Evolutionary conservation across 1,140 invertebrate genomes (phyloP).

Genomic region (Drosophila subpulchrella): DNA sequence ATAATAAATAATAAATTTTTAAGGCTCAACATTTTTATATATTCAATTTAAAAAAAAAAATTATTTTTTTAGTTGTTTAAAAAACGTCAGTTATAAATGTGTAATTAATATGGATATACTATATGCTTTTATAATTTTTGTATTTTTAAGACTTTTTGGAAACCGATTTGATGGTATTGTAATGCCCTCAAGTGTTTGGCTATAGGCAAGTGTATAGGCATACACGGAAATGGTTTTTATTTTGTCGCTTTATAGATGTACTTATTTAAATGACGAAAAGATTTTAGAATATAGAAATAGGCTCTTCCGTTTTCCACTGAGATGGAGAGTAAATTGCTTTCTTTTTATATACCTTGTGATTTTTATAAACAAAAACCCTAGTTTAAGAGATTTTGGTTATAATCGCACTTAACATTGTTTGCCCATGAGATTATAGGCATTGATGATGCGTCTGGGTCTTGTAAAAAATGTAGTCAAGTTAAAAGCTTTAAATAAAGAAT

Average conservation of each 20-base stretch:
- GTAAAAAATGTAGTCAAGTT: background rate
- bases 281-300: background rate
- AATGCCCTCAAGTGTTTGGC: conserved; percentile 5
- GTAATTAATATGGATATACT: no score
- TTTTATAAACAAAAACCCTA: no score
- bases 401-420: background rate
- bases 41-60: no score
- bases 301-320: background rate
- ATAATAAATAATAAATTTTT: no score
- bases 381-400: background rate
- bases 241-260: background rate
- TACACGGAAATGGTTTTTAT: background rate
- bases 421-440: background rate
- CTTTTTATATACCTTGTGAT: background rate
- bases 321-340: background rate
- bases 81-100: no score
- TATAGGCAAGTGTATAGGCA: conserved; percentile 2
- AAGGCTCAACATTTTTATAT: no score
- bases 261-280: conserved; percentile 4
- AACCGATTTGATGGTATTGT: background rate
- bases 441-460: background rate
- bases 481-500: no score
- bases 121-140: no score
- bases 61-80: no score
- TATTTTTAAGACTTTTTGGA: no score